phyloP scores from a whole-genome alignment of 1,140 invertebrate species.

The Meloidogyne floridensis region DNA sequence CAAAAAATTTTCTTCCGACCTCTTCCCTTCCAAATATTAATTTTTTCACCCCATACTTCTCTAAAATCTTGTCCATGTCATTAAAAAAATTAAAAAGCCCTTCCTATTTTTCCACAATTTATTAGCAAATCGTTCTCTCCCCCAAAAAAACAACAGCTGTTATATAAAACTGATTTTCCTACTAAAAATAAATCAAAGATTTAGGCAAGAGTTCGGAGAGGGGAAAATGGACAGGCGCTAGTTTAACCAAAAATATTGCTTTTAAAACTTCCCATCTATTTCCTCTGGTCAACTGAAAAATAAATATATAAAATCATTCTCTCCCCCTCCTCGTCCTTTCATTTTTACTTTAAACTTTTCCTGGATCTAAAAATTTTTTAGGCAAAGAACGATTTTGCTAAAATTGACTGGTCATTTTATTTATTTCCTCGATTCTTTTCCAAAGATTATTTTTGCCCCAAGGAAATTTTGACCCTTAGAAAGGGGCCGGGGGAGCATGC shows the following conservation, averaged over 20 bases:
- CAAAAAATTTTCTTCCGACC: no score
- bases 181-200: background rate
- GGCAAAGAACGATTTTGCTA: background rate
- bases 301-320: background rate
- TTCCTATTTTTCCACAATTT: background rate
- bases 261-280: background rate
- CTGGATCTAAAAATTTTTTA: background rate
- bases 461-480: no score
- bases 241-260: background rate
- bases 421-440: background rate
- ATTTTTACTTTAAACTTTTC: background rate
- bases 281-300: background rate
- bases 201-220: background rate
- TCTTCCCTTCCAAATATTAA: no score
- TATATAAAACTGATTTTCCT: background rate
- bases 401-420: background rate
- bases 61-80: background rate
- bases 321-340: background rate
- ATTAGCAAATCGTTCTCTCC: conserved; percentile 15
- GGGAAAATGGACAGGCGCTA: background rate
- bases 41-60: no score
- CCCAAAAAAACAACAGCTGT: conserved; percentile 1
- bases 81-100: conserved; percentile 14
- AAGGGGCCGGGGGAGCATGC: no score
- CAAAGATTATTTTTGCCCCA: background rate